These are phyloP conservation scores for Elephas maximus DNA, from an alignment of 2,113 vertebrate genomes.

Conservation along the genomic window DNA sequence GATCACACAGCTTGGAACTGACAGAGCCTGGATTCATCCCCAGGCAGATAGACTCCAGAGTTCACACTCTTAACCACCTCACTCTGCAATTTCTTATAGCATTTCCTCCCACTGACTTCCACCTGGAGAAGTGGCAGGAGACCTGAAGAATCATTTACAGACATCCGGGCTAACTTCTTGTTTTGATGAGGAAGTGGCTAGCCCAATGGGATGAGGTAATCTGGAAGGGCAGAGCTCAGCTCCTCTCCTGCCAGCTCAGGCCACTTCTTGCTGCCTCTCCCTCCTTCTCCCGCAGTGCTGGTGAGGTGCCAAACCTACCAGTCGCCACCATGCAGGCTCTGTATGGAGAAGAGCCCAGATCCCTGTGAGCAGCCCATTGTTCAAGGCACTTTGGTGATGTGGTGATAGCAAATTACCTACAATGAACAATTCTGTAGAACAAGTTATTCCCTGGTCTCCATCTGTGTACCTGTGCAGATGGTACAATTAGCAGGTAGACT, in stretches of 20 bases:
- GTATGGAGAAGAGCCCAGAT: not conserved
- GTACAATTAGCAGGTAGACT: conserved; percentile 25
- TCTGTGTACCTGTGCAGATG: conserved; percentile 32
- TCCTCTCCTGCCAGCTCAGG: not conserved
- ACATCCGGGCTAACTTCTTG: not conserved
- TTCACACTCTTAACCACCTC: no score
- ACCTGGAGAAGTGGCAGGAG: not conserved
- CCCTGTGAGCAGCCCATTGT: not conserved
- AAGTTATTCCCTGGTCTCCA: not conserved
- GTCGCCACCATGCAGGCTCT: accelerated
- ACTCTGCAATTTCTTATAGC: not conserved
- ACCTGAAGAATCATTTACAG: not conserved
- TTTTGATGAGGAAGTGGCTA: not conserved
- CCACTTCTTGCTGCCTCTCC: not conserved
- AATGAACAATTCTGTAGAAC: not conserved
- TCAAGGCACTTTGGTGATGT: not conserved
- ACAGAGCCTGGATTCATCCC: not conserved
- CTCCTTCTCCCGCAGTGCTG: accelerated
- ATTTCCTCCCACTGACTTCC: not conserved
- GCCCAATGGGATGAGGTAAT: not conserved
- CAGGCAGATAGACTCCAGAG: not conserved
- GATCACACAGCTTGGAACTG: not conserved
- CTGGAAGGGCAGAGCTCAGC: not conserved
- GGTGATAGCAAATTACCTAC: not conserved
- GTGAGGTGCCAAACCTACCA: not conserved